Evolutionary conservation across 2,888 invertebrate genomes (phyloP), one percentile per base, ranked within the genome.

Genomic region (Caenorhabditis panamensis): DNA sequence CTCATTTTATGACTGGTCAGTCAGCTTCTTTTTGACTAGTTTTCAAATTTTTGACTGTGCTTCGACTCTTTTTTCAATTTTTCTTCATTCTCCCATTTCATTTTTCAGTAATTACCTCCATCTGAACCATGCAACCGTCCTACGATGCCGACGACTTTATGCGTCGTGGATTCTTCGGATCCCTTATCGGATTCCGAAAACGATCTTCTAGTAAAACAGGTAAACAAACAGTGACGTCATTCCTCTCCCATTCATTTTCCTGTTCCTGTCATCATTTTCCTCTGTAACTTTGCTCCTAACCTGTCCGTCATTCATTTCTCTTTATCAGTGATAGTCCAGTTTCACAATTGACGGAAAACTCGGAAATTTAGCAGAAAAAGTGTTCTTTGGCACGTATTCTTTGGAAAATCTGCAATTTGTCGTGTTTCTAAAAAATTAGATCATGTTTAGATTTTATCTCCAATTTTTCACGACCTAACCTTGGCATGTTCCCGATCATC

Each of bases 71-170:
- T 31, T 6, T 63, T 31, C 41, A 59, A 22, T 20, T 20, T 31
- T 31, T 20, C 9, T 31, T n/a, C n/a, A n/a, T 31, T 31, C 31
- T 31, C 31, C 31, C 11, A 0, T 49, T 31, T 18, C 18, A 20
- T 31, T 61, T 67, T 67, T 31, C 62, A 67, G 62, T 62, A 54
- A 61, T n/a, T 37, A 28, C 66, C 53, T 28, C 56, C 63, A n/a
- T 53, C 26, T n/a, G 37, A 37, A 78, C 53, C 41, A 88, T 88
- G 88, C 81, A 87, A 31, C 76, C 88, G 11, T 82, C 87, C 11
- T 88, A 84, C 68, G 82, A 84, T 69, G 84, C 87, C n/a, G 89
- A 89, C 37, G 88, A 89, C 68, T 82, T 87, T 61, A 82, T 89
- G 78, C 82, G 84, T 58, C 82, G 89, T 22, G 87, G 87, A 26